Evolutionary conservation across 2,797 vertebrate species (phyloP).

Genomic region (Squalus acanthias): DNA sequence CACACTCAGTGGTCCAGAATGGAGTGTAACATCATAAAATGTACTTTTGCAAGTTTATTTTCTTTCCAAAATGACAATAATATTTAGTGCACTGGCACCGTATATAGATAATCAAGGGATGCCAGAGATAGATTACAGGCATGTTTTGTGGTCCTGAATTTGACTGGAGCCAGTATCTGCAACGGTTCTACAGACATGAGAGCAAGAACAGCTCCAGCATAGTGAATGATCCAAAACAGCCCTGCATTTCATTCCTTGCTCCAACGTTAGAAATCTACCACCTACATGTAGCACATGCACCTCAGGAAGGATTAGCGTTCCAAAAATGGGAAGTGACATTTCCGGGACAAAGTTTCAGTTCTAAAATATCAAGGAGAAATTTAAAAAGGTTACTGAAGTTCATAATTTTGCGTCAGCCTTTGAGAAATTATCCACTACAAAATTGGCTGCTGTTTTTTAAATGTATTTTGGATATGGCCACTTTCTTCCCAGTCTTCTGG

Average conservation of each 20-base stretch:
- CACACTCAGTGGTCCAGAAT: background rate
- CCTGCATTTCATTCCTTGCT: background rate
- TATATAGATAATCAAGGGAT: background rate
- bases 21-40: background rate
- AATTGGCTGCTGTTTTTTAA: background rate
- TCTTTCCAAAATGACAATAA: background rate
- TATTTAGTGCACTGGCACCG: background rate
- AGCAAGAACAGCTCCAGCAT: background rate
- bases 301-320: background rate
- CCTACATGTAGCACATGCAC: background rate
- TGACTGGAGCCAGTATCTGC: background rate
- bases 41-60: constrained; percentile 17
- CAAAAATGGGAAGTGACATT: background rate
- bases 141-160: background rate
- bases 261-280: background rate
- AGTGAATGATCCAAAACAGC: background rate
- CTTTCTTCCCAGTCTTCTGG: background rate
- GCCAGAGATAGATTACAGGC: background rate
- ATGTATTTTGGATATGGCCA: background rate
- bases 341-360: background rate
- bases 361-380: background rate
- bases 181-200: too few species aligned
- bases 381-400: background rate
- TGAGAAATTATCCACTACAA: background rate
- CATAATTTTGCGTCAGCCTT: background rate